Conservation (phyloP, 1,140 invertebrate species). For the Brachionus asplanchnoidis region DNA sequence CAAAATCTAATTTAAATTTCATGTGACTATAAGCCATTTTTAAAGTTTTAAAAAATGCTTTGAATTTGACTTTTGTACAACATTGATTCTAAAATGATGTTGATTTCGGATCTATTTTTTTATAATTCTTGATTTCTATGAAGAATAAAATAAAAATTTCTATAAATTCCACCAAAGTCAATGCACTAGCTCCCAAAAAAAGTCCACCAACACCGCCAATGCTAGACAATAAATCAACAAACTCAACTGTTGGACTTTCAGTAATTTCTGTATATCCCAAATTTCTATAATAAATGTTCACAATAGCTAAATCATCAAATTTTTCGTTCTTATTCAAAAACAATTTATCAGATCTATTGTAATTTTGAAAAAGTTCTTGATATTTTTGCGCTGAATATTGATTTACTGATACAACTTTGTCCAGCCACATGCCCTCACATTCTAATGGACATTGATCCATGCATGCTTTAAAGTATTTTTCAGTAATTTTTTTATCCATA, state of each 20-base stretch:
- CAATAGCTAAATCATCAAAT: not conserved
- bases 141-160: not conserved
- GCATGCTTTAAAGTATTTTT: not conserved
- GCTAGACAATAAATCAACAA: not conserved
- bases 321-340: not conserved
- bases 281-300: not conserved
- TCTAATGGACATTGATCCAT: not conserved
- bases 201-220: not conserved
- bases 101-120: not conserved
- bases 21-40: too few relatives aligned
- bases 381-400: not conserved
- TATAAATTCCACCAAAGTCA: conserved; percentile 1
- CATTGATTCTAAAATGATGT: too few relatives aligned
- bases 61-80: too few relatives aligned
- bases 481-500: not conserved
- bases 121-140: not conserved
- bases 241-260: not conserved
- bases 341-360: not conserved
- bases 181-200: conserved; percentile 23
- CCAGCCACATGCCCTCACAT: not conserved
- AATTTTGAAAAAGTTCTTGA: not conserved
- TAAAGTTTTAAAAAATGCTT: too few relatives aligned
- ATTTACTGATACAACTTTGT: not conserved
- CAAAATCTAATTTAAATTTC: too few relatives aligned
- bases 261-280: not conserved